Conservation (phyloP, 2,113 vertebrate species). For the Otocyon megalotis region DNA sequence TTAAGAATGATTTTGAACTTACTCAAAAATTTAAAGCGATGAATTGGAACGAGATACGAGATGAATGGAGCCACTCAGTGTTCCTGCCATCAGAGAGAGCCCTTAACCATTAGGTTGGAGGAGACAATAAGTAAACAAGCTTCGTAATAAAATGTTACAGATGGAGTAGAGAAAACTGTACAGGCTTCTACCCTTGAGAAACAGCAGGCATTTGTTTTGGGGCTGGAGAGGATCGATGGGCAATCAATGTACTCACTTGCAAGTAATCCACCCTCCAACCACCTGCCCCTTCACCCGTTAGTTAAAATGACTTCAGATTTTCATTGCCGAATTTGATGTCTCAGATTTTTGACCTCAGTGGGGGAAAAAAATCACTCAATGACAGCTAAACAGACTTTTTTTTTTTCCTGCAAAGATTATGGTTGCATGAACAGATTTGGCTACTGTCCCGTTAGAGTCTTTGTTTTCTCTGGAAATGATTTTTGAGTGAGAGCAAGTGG, state of each 20-base stretch:
- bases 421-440: neutral
- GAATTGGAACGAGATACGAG: neutral
- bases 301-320: slow-evolving; percentile 15
- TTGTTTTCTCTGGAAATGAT: slow-evolving; percentile 51
- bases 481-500: slow-evolving; percentile 50
- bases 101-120: neutral
- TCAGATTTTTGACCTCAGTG: neutral
- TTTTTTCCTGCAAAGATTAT: neutral
- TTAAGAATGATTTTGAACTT: neutral
- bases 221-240: neutral
- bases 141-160: too few species aligned
- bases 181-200: neutral
- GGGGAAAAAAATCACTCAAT: neutral
- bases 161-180: neutral
- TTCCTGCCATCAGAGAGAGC: neutral
- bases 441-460: neutral
- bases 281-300: neutral
- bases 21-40: neutral
- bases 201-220: neutral
- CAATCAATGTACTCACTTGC: neutral
- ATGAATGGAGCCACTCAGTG: neutral
- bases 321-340: neutral
- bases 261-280: neutral
- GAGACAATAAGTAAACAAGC: neutral
- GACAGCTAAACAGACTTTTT: slow-evolving; percentile 25